phyloP scores from a whole-genome alignment of 1,140 invertebrate species.

The Brevipalpus yothersi region DNA sequence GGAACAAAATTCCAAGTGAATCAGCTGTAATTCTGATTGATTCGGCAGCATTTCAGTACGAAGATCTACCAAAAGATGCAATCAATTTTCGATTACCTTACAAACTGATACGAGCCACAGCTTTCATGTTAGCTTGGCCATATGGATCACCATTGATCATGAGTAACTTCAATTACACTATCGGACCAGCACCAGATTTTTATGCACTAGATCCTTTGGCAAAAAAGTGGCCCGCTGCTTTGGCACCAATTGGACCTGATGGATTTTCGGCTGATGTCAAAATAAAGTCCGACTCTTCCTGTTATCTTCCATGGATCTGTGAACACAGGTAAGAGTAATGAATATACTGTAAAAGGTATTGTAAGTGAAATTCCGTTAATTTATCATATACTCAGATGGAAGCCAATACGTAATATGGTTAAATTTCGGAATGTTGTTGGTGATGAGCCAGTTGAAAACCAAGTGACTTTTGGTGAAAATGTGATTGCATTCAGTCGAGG shows the following conservation, averaged over 20 bases:
- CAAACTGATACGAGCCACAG: conserved; percentile 27
- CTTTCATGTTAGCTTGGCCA: conserved; percentile 48
- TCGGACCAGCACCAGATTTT: neutral
- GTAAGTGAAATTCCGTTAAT: conserved; percentile 28
- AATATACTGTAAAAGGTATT: no score
- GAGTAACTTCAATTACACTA: neutral
- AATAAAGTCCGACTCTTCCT: neutral
- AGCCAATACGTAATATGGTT: conserved; percentile 54
- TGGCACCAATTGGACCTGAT: neutral
- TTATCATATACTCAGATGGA: conserved; percentile 70
- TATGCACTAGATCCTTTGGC: neutral
- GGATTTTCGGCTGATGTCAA: neutral
- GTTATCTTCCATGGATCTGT: neutral
- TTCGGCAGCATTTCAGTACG: conserved; percentile 18
- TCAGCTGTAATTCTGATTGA: no score
- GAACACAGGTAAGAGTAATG: neutral
- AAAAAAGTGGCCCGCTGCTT: neutral
- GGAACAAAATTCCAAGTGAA: no score
- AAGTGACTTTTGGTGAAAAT: conserved; percentile 45
- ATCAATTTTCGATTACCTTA: conserved; percentile 34
- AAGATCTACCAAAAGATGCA: conserved; percentile 31
- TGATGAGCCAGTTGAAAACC: conserved; percentile 20
- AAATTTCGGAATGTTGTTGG: conserved; percentile 37
- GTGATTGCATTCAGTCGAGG: conserved; percentile 51
- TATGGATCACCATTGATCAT: conserved; percentile 29